Conservation (phyloP, 2,797 vertebrate genomes). For the Megalops cyprinoides region DNA sequence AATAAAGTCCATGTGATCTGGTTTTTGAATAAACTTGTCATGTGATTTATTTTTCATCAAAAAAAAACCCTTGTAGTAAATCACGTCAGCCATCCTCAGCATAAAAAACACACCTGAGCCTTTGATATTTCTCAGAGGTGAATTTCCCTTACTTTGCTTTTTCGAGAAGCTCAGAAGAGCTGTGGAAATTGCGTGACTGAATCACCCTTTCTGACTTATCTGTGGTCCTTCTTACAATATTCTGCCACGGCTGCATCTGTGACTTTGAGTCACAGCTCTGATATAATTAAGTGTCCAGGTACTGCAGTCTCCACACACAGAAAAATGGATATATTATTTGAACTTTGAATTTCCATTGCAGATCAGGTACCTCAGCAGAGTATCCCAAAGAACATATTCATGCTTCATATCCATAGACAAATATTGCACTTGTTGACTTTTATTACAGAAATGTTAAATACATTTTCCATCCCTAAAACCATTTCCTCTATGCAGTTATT, state of each 20-base stretch:
- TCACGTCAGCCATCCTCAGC: constrained; percentile 1
- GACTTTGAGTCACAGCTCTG: constrained; percentile 14
- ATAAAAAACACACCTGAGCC: constrained; percentile 10
- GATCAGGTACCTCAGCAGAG: no score
- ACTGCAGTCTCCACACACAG: no score
- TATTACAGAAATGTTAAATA: not conserved
- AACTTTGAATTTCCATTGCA: no score
- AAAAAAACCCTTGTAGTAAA: constrained; percentile 12
- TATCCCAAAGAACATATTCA: no score
- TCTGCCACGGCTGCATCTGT: constrained; percentile 1
- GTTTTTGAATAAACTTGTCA: not conserved
- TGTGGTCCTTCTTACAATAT: constrained; percentile 11
- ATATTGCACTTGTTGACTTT: not conserved
- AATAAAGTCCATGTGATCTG: not conserved
- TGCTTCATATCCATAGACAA: not conserved
- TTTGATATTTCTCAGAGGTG: constrained; percentile 26
- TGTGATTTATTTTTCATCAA: not conserved
- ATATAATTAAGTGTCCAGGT: not conserved
- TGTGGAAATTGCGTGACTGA: constrained; percentile 9
- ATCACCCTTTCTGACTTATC: not conserved
- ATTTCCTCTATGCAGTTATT: not conserved
- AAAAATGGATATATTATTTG: no score
- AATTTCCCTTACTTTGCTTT: constrained; percentile 15
- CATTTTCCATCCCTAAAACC: not conserved
- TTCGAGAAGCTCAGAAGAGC: constrained; percentile 15